A percentile compares a stretch with the other conserved stretches of the same genome.
Conservation (phyloP, 2,797 vertebrate species). For the Lagorchestes hirsutus region DNA sequence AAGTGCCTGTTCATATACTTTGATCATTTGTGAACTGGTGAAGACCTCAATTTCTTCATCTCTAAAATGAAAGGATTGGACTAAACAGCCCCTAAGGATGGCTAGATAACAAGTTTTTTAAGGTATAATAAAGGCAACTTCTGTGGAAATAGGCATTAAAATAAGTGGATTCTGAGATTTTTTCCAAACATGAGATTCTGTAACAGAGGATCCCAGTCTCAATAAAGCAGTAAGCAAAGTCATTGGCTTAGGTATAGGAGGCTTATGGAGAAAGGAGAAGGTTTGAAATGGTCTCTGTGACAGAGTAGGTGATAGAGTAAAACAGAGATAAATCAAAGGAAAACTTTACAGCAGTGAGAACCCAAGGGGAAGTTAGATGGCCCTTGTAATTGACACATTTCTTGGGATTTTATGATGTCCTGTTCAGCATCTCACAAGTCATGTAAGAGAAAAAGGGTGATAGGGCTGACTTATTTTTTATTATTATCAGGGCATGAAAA, state of each 20-base stretch:
- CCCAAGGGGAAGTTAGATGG: neutral
- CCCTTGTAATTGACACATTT: neutral
- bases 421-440: neutral
- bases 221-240: neutral
- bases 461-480: neutral
- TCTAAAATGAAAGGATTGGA: neutral
- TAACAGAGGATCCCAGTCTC: neutral
- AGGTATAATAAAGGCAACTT: neutral
- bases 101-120: neutral
- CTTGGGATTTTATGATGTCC: neutral
- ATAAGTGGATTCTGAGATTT: neutral
- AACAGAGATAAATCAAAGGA: neutral
- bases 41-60: neutral
- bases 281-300: neutral
- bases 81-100: neutral
- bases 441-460: neutral
- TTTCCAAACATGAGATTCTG: neutral
- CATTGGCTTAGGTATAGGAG: neutral
- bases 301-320: neutral
- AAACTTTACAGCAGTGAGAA: neutral
- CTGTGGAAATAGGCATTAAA: neutral
- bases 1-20: neutral
- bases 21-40: neutral
- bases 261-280: neutral
- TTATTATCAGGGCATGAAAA: neutral